Conservation (phyloP, 2,113 vertebrate genomes). For the Leucoraja erinaceus region DNA sequence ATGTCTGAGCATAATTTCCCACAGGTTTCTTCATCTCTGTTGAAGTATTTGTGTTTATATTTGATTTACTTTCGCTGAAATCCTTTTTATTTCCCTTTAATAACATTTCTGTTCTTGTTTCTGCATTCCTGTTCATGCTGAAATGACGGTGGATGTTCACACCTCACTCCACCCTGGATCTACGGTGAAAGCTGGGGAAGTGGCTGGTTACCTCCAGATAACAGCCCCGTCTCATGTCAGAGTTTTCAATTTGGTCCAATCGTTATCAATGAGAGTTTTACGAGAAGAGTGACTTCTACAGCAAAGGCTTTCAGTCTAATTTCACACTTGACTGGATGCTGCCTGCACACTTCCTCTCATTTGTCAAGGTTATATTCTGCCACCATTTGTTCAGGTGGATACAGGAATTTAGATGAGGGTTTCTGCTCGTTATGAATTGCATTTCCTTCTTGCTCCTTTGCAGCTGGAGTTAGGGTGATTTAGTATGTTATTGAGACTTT, state of each 20-base stretch:
- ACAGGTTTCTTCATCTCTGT: background rate
- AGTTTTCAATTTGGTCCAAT: background rate
- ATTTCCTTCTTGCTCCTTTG: slow-evolving; percentile 9
- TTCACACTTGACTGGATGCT: slow-evolving; percentile 23
- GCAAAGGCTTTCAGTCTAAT: slow-evolving; percentile 34
- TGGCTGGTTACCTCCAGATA: background rate
- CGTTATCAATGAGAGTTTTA: slow-evolving; percentile 5
- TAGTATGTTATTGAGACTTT: background rate
- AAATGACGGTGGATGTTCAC: background rate
- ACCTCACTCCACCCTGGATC: no score
- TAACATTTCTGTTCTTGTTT: background rate
- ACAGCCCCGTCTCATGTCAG: background rate
- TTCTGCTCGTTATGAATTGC: background rate
- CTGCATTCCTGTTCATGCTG: background rate
- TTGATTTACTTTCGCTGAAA: background rate
- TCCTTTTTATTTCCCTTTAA: background rate
- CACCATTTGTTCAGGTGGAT: background rate
- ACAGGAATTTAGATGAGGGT: slow-evolving; percentile 16
- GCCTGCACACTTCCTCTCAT: slow-evolving; percentile 13
- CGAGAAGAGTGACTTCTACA: background rate
- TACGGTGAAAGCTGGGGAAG: background rate
- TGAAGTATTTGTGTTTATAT: background rate
- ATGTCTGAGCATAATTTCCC: background rate
- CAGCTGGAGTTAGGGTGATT: background rate
- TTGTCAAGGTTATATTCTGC: slow-evolving; percentile 14